Base-by-base conservation (phyloP, 2,113 vertebrate species). In the Cyprinodon tularosa region DNA sequence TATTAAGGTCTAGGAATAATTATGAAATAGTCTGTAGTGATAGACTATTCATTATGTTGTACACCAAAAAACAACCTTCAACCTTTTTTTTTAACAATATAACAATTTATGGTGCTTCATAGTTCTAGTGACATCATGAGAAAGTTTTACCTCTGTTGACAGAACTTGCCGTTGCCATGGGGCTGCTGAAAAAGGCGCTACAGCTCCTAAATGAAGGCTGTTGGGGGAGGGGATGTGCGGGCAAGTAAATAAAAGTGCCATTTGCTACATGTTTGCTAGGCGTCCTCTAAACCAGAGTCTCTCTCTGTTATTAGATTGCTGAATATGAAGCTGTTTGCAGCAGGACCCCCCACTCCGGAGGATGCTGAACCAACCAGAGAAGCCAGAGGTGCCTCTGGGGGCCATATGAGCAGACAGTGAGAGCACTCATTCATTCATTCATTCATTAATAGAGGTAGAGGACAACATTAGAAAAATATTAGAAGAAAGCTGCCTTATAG, bases 151-250 rank as follows among this genome's bases (percentile, higher is more conserved):
- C 93, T 86, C 92, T 83, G 87, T 94, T 90, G 79, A 94, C 87
- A 87, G 79, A 87, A 76, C 68, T 90, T 65, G 63, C 1, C 57
- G 96, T 96, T 96, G 93, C 95, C 93, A 96, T 94, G 94, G 94
- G 72, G 4, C 90, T 57, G 1, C 83, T 87, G 88, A 70, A 84
- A 91, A 92, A 93, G 91, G 81, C 85, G 78, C 80, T 67, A 62
- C 68, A 61, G 88, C 84, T 87, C 81, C 78, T 78, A 88, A 90
- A 90, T 90, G 91, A 90, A 84, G 87, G 86, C 70, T 74, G 83
- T 8, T 72, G 84, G 87, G 88, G 89, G 82, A 72, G 73, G 86
- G 87, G 87, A 78, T 61, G 29, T 13, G 74, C 84, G 78, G 73
- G 75, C 87, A 68, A 83, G 88, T 87, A 93, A 94, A 94, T 91